Evolutionary conservation across 2,797 vertebrate genomes (phyloP).

Genomic region (Myiotriccus ornatus): DNA sequence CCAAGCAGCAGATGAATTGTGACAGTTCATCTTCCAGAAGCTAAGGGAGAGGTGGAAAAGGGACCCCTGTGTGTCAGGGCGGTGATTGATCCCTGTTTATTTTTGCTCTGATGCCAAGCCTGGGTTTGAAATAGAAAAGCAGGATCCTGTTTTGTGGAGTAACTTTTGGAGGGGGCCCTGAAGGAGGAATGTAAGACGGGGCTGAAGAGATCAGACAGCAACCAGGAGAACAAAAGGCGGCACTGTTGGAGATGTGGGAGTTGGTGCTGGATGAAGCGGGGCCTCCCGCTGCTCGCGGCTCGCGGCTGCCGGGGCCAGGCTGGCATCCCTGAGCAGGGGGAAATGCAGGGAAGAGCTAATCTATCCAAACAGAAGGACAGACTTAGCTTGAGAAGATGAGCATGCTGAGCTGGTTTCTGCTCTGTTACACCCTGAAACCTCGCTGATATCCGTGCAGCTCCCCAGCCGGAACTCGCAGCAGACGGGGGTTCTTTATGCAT

Average conservation of each 20-base stretch:
- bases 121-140: conserved; percentile 46
- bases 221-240: neutral
- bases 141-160: neutral
- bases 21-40: neutral
- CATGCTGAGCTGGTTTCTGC: conserved; percentile 62
- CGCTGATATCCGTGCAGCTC: conserved; percentile 14
- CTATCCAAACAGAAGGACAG: conserved; percentile 57
- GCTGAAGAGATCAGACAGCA: conserved; percentile 3
- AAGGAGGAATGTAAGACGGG: neutral
- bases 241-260: neutral
- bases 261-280: neutral
- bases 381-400: conserved; percentile 62
- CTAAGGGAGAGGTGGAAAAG: neutral
- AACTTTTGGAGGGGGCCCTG: neutral
- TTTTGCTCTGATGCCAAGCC: neutral
- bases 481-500: conserved; percentile 37
- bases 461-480: conserved; percentile 41
- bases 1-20: neutral
- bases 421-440: conserved; percentile 58
- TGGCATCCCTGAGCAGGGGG: conserved; percentile 20
- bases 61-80: neutral
- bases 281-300: neutral
- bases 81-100: neutral
- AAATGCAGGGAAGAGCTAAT: conserved; percentile 47
- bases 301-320: conserved; percentile 13